A percentile compares a stretch with the other conserved stretches of the same genome.
Evolutionary conservation across 2,113 vertebrate species (phyloP).

Genomic region (Chionis minor): DNA sequence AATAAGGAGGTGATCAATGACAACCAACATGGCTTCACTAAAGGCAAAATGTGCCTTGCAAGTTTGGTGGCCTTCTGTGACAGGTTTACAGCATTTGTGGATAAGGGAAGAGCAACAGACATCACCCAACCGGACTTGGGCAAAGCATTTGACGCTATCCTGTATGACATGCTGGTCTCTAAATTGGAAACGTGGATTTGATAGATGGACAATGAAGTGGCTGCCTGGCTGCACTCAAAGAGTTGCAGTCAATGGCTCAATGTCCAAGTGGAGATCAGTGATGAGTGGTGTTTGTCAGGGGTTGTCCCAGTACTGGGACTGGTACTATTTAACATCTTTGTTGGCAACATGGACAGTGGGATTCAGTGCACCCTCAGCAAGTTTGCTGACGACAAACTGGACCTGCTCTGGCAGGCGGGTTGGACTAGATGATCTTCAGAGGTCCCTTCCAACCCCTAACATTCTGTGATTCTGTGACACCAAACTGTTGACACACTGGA

Average conservation of each 20-base stretch:
- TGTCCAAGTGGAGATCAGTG: background rate
- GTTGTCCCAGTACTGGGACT: background rate
- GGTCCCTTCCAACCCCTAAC: too few relatives aligned
- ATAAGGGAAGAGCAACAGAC: too few relatives aligned
- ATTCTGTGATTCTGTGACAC: background rate
- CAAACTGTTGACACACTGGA: background rate
- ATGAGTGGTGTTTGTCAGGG: background rate
- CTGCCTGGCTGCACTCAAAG: background rate
- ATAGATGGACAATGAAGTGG: background rate
- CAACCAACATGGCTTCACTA: too few relatives aligned
- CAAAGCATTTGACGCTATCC: background rate
- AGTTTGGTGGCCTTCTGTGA: too few relatives aligned
- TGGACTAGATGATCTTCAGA: too few relatives aligned
- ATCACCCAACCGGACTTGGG: background rate
- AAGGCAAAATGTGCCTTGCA: too few relatives aligned
- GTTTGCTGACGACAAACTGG: background rate
- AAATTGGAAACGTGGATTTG: background rate
- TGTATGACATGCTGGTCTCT: background rate
- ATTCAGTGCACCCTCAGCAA: background rate
- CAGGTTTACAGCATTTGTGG: too few relatives aligned
- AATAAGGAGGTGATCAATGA: too few relatives aligned
- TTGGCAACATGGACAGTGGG: background rate
- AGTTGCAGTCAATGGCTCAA: background rate
- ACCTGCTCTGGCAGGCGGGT: too few relatives aligned
- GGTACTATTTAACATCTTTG: background rate